Base-by-base conservation (phyloP, 2,113 vertebrate genomes). In the Tragelaphus scriptus region DNA sequence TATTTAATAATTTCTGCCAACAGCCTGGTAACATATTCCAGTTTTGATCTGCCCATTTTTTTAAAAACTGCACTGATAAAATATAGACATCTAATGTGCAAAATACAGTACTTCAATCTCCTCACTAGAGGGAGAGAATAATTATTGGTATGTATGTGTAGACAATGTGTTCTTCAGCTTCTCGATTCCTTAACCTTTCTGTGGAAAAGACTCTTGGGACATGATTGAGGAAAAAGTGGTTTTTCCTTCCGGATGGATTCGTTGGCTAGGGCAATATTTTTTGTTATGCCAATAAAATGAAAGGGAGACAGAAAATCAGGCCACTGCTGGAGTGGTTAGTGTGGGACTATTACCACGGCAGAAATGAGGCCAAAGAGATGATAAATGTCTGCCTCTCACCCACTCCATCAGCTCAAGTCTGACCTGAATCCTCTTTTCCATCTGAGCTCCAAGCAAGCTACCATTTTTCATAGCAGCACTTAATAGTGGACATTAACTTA, bases 281-380 rank as follows among this genome's bases (percentile, higher is more conserved):
- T 98, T 98, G 98, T 98, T 98, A 98, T 98, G 98, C 98, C 99
- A 99, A 98, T 99, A 99, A 99, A 99, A 99, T 96, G 98, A 99
- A 98, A 97, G 98, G 98, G 99, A 99, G 98, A 98, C 99, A 99
- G 98, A 99, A 98, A 99, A 98, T 98, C 98, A 99, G 99, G 98
- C 99, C 98, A 99, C 98, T 98, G 99, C 98, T 98, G 98, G 98
- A 99, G 99, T 99, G 99, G 99, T 99, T 99, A 99, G 99, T 99
- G 98, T 99, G 98, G 58, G 98, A 99, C 99, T 99, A 99, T 99
- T 99, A 99, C 98, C 98, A 98, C 99, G 99, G 99, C 99, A 99
- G 99, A 99, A 99, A 99, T 99, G 99, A 99, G 99, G 99, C 99
- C 99, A 99, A 99, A 99, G 99, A 97, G 98, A 99, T 99, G 99